Base-by-base conservation (phyloP, 2,888 invertebrate species). In the Diabrotica balteata region DNA sequence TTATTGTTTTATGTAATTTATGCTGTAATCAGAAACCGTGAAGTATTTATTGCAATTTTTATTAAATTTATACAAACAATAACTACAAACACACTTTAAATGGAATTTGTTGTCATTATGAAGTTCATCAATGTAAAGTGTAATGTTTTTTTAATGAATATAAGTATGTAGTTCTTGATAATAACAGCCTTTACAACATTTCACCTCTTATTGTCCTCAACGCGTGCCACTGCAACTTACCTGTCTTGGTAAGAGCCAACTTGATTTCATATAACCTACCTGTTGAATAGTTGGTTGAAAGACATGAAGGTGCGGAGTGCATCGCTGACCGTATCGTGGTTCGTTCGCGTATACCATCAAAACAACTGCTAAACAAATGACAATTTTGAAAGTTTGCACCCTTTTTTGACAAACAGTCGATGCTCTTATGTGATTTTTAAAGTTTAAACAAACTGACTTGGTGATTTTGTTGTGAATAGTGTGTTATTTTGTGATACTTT, bases 191-290 rank as follows among this genome's bases (percentile, higher is more conserved):
- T 32, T 32, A 32, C 32, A 32, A 4, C 32, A 32, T 57, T n/a
- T 4, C 17, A 44, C 22, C 45, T 43, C 7, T 45, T 7, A 45
- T 9, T 44, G 53, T 22, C 6, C 53, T 59, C 45, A 45, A 50
- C n/a, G 58, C 59, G 51, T 45, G 53, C 45, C 52, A 61, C 61
- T 61, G 68, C 58, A n/a, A 61, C 67, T 64, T 72, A 72, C 72
- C 72, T 72, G 72, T 72, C 72, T 69, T 67, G 66, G 66, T 69
- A 69, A 61, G 61, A 69, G 69, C 63, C 63, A 63, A 64, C 72
- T 69, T 65, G 71, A 67, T 71, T 69, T 69, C 61, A 68, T 68
- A 69, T 68, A 67, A 72, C 72, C 72, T 69, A 72, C 72, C 72
- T 72, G 72, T 72, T 72, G 69, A 69, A 67, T 64, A 72, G 72